Evolutionary conservation across 1,140 invertebrate species (phyloP), one percentile per base, ranked within the genome.

Genomic region (Portunus trituberculatus): DNA sequence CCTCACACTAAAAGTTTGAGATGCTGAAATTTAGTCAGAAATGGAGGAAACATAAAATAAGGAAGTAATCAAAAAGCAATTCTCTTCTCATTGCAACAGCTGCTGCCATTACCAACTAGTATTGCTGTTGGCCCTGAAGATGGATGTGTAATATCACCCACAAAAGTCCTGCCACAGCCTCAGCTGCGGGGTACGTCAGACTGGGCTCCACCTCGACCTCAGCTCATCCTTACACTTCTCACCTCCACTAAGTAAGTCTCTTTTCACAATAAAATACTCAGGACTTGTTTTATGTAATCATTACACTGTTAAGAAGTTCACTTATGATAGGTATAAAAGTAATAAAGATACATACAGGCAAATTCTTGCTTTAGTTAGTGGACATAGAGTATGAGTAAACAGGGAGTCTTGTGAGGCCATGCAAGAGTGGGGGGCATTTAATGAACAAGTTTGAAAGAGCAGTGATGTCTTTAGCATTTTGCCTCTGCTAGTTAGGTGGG

Each of bases 191-290:
- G 98, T 16, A 99, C 98, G 16, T 96, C 97, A 48, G 98, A 98
- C 96, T 99, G 98, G 98, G 98, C 98, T 0, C 98, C 98, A 25
- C 98, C 98, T 0, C 97, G 98, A 95, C 97, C 98, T 25, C 98
- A 99, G 97, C 98, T 99, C 92, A 98, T 99, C 93, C 98, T 98
- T 96, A 98, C 98, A 20, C 97, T 98, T 93, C 98, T 98, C 97
- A 97, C 98, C 39, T 86, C 97, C 7, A 97, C 97, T 32, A 97
- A 97, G 98, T 98, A 97, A 97, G 97, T 94, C 16, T 28, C 20
- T 91, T 91, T 91, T 32, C n/a, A 45, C 52, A 59, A 59, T 59
- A 20, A 59, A 59, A 1, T 39, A 39, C 39, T 39, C 39, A 39
- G 39, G 39, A 39, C 39, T 39, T 39, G 6, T 39, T 2, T 39